A percentile compares a stretch with the other conserved stretches of the same genome.
Evolutionary conservation across 2,113 vertebrate species (phyloP).

Genomic region (Loxodonta africana): DNA sequence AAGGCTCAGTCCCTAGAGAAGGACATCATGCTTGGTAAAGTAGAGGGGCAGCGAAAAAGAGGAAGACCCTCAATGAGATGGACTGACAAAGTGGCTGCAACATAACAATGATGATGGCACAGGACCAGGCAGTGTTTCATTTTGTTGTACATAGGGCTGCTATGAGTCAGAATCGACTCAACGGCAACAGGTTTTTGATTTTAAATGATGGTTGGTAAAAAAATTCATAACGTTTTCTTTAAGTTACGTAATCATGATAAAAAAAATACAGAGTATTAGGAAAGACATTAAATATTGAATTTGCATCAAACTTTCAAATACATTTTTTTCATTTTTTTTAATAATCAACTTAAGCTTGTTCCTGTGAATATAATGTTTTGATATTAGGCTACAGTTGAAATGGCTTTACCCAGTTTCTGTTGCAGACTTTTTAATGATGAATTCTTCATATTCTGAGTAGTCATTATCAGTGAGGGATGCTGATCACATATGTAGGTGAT

Average conservation of each 20-base stretch:
- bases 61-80: too few species aligned
- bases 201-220: slow-evolving; percentile 40
- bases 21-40: too few species aligned
- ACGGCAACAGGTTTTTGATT: too few species aligned
- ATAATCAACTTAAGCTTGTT: slow-evolving; percentile 52
- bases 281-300: slow-evolving; percentile 52
- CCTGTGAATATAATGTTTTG: slow-evolving; percentile 37
- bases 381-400: slow-evolving; percentile 55
- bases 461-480: slow-evolving; percentile 45
- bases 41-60: too few species aligned
- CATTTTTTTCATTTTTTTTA: slow-evolving; percentile 34
- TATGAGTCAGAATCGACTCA: too few species aligned
- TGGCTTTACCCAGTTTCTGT: slow-evolving; percentile 67
- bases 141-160: too few species aligned
- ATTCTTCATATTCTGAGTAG: slow-evolving; percentile 52
- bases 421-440: slow-evolving; percentile 69
- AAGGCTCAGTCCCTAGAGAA: too few species aligned
- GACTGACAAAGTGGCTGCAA: too few species aligned
- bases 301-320: slow-evolving; percentile 59
- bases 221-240: slow-evolving; percentile 53
- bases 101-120: too few species aligned
- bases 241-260: slow-evolving; percentile 60
- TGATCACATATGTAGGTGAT: slow-evolving; percentile 63
- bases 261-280: slow-evolving; percentile 2
- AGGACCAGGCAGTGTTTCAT: too few species aligned